Conservation (phyloP, 2,113 vertebrate species). For the Enhydra lutris region DNA sequence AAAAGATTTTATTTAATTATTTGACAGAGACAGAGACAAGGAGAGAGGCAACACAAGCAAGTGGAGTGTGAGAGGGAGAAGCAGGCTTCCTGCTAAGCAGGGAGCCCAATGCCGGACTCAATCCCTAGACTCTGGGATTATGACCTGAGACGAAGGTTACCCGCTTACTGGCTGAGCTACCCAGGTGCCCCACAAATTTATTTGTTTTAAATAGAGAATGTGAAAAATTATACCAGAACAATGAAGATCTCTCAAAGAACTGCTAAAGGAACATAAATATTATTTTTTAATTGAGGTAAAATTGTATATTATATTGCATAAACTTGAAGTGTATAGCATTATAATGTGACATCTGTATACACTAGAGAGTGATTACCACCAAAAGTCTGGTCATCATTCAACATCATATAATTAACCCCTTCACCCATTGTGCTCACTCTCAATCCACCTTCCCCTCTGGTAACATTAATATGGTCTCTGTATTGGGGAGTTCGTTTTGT, state of each 20-base stretch:
- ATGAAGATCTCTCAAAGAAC: neutral
- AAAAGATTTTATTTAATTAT: neutral
- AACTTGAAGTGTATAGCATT: neutral
- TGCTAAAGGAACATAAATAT: neutral
- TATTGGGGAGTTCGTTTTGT: neutral
- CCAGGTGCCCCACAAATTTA: neutral
- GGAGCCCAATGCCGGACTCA: no score
- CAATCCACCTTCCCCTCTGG: neutral
- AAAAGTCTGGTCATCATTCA: neutral
- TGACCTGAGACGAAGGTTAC: no score
- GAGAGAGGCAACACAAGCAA: no score
- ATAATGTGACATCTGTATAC: neutral
- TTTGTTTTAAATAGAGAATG: neutral
- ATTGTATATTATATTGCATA: neutral
- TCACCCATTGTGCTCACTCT: neutral
- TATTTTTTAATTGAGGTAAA: neutral
- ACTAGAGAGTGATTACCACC: neutral
- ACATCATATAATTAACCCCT: neutral
- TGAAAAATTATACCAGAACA: neutral
- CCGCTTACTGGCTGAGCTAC: neutral
- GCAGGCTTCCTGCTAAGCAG: no score
- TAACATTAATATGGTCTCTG: neutral
- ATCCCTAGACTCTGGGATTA: no score
- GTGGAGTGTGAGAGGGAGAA: no score
- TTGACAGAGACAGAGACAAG: no score